phyloP scores from a whole-genome alignment of 2,888 invertebrate genomes.

The Agrotis segetum region DNA sequence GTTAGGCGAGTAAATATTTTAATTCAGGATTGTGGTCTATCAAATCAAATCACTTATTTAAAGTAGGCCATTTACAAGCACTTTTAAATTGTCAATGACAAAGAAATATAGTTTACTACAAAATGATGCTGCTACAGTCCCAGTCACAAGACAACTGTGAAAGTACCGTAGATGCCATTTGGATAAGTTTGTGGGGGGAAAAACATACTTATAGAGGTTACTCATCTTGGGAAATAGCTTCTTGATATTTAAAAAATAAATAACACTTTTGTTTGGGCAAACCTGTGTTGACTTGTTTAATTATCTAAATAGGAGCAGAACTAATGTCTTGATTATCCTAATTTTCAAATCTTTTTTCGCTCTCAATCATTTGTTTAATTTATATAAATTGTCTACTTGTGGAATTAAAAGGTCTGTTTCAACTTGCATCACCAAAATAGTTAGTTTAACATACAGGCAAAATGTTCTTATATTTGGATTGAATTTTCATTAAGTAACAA shows the following conservation, averaged over 20 bases:
- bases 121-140: too few species aligned
- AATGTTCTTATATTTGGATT: too few species aligned
- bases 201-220: too few species aligned
- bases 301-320: slow-evolving; percentile 56
- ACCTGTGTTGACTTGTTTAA: slow-evolving; percentile 26
- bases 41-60: not conserved
- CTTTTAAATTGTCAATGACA: too few species aligned
- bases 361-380: not conserved
- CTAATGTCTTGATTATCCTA: not conserved
- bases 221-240: not conserved
- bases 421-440: not conserved
- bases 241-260: too few species aligned
- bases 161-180: not conserved
- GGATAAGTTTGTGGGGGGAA: not conserved
- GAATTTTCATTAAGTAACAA: not conserved
- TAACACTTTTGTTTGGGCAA: not conserved
- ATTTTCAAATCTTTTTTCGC: not conserved
- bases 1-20: not conserved
- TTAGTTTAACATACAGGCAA: too few species aligned
- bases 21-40: not conserved
- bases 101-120: too few species aligned
- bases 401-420: slow-evolving; percentile 13
- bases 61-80: too few species aligned
- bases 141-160: too few species aligned
- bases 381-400: not conserved